Percentiles rank a stretch among this genome's conserved stretches.
Evolutionary conservation across 2,888 invertebrate species (phyloP).

Genomic region (Euzetes globulus): DNA sequence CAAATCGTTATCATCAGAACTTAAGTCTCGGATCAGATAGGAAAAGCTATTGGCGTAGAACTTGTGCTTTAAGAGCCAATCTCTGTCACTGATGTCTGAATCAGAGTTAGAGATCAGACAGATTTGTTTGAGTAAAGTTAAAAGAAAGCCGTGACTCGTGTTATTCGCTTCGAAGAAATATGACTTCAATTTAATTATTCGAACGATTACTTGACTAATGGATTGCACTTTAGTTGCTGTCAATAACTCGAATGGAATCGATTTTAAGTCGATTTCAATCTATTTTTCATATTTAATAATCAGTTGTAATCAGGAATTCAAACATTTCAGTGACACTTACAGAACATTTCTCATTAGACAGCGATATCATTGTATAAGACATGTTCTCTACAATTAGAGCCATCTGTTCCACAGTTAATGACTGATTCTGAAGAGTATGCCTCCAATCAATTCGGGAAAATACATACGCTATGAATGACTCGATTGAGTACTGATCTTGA

Average conservation of each 20-base stretch:
- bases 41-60: constrained; percentile 6
- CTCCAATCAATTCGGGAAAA: constrained; percentile 32
- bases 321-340: background rate
- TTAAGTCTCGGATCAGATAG: background rate
- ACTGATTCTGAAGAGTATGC: constrained; percentile 27
- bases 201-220: constrained; percentile 28
- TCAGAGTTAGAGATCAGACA: constrained; percentile 10
- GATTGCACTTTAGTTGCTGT: constrained; percentile 13
- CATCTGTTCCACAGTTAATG: constrained; percentile 28
- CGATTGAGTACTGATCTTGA: constrained; percentile 29
- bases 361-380: constrained; percentile 26
- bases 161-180: constrained; percentile 15
- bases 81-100: constrained; percentile 1
- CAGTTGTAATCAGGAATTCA: background rate
- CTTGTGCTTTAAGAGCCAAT: constrained; percentile 12
- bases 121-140: background rate
- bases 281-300: background rate
- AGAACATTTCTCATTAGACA: constrained; percentile 23
- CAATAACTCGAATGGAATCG: constrained; percentile 27
- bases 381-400: constrained; percentile 32
- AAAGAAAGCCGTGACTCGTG: constrained; percentile 12
- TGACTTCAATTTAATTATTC: constrained; percentile 33
- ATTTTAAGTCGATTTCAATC: constrained; percentile 24
- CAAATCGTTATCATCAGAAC: background rate
- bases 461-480: constrained; percentile 24